phyloP scores from a whole-genome alignment of 2,797 vertebrate genomes.

The Acrossocheilus wenchowensis region DNA sequence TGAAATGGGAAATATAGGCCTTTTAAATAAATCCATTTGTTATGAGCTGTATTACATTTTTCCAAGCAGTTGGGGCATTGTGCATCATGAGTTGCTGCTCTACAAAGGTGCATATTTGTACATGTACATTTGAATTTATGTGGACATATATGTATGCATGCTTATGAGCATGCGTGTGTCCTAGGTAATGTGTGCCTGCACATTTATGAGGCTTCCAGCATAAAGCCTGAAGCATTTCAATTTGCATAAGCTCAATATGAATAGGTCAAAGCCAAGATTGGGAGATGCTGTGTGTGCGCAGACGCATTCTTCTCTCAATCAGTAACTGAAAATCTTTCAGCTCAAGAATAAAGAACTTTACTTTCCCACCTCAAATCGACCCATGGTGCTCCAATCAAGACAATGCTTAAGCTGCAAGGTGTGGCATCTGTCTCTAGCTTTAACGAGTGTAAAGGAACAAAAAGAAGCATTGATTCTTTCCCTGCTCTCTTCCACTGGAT shows the following conservation, averaged over 20 bases:
- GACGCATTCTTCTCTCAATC: neutral
- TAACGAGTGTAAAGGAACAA: neutral
- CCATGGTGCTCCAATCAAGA: conserved; percentile 12
- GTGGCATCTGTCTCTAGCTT: conserved; percentile 8
- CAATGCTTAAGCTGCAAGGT: neutral
- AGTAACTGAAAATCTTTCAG: conserved; percentile 14
- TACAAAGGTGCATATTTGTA: conserved; percentile 7
- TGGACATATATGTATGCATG: conserved; percentile 38
- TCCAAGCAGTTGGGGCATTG: neutral
- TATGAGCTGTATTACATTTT: neutral
- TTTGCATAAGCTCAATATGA: conserved; percentile 48
- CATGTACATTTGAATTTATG: conserved; percentile 42
- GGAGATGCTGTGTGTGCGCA: conserved; percentile 19
- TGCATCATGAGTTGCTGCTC: conserved; percentile 21
- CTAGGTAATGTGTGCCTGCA: conserved; percentile 15
- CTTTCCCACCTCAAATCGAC: neutral
- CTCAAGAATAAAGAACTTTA: conserved; percentile 12
- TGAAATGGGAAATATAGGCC: neutral
- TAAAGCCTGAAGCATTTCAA: conserved; percentile 40
- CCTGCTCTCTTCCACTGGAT: neutral
- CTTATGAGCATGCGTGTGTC: conserved; percentile 33
- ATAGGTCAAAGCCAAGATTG: conserved; percentile 43
- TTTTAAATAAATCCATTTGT: conserved; percentile 4
- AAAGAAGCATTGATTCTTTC: neutral
- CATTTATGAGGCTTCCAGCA: conserved; percentile 47